These are phyloP conservation scores for Calameuta filiformis DNA, from an alignment of 2,888 invertebrate species.

Conservation along the genomic window DNA sequence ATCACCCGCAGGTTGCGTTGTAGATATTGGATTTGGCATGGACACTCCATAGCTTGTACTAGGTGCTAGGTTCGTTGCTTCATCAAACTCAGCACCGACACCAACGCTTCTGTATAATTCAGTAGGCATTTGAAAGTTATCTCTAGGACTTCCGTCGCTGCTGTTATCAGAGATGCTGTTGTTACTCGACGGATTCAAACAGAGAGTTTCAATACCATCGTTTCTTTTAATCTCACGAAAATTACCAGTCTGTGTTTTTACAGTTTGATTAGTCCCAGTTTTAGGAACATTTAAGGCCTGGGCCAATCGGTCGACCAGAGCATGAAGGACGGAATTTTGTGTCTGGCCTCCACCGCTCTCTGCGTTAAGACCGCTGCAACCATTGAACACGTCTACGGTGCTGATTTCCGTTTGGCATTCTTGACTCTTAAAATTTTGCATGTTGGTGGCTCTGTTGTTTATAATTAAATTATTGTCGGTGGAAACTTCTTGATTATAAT, in stretches of 20 bases:
- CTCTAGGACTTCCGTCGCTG: slow-evolving; percentile 44
- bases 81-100: slow-evolving; percentile 58
- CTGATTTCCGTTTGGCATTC: slow-evolving; percentile 56
- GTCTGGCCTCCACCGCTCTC: slow-evolving; percentile 15
- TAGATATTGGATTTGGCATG: slow-evolving; percentile 10
- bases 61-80: slow-evolving; percentile 37
- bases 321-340: slow-evolving; percentile 36
- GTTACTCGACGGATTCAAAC: slow-evolving; percentile 38
- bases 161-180: slow-evolving; percentile 48
- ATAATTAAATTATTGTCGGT: neutral
- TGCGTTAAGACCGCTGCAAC: neutral
- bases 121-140: slow-evolving; percentile 46
- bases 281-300: slow-evolving; percentile 44
- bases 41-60: slow-evolving; percentile 25
- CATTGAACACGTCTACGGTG: slow-evolving; percentile 25
- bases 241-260: slow-evolving; percentile 35
- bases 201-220: slow-evolving; percentile 28
- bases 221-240: neutral
- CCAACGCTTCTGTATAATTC: slow-evolving; percentile 58
- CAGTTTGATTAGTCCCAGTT: slow-evolving; percentile 37
- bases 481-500: neutral
- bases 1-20: slow-evolving; percentile 15
- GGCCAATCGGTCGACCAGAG: slow-evolving; percentile 45
- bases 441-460: neutral
- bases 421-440: slow-evolving; percentile 37